phyloP scores from a whole-genome alignment of 2,797 vertebrate species.

The Arctocebus calabarensis region DNA sequence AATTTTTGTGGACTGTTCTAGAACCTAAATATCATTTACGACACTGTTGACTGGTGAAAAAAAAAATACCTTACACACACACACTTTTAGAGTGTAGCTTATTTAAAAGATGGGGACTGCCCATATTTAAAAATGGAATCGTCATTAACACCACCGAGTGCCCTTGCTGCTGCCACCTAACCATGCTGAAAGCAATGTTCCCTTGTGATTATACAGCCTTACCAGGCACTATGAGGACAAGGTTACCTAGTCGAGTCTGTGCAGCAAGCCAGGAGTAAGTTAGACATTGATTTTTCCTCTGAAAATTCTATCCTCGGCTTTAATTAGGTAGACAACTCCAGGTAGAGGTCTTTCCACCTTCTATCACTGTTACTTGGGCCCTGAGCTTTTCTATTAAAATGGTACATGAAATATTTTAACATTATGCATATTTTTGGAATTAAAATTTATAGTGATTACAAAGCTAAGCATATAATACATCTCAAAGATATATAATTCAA shows the following conservation, averaged over 20 bases:
- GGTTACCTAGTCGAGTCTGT: neutral
- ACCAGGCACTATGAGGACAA: neutral
- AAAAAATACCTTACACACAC: conserved; percentile 41
- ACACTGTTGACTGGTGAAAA: conserved; percentile 39
- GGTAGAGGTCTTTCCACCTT: conserved; percentile 80
- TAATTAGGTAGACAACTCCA: conserved; percentile 75
- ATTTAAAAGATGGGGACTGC: neutral
- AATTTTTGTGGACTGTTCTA: conserved; percentile 42
- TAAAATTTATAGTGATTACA: conserved; percentile 86
- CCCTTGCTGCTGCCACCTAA: neutral
- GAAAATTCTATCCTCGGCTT: conserved; percentile 64
- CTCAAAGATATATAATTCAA: conserved; percentile 84
- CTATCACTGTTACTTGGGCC: conserved; percentile 74
- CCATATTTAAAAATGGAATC: conserved; percentile 60
- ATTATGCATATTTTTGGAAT: conserved; percentile 83
- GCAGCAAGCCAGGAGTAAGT: conserved; percentile 3
- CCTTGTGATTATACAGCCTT: conserved; percentile 39
- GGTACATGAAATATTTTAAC: conserved; percentile 81
- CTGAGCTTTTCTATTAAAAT: conserved; percentile 84
- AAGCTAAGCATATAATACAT: conserved; percentile 84
- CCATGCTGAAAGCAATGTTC: neutral
- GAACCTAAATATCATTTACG: conserved; percentile 57
- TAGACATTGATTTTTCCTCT: conserved; percentile 34
- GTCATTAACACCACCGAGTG: conserved; percentile 12
- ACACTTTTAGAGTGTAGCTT: neutral